Evolutionary conservation across 2,888 invertebrate genomes (phyloP), one percentile per base, ranked within the genome.

Genomic region (Caradrina kadenii): DNA sequence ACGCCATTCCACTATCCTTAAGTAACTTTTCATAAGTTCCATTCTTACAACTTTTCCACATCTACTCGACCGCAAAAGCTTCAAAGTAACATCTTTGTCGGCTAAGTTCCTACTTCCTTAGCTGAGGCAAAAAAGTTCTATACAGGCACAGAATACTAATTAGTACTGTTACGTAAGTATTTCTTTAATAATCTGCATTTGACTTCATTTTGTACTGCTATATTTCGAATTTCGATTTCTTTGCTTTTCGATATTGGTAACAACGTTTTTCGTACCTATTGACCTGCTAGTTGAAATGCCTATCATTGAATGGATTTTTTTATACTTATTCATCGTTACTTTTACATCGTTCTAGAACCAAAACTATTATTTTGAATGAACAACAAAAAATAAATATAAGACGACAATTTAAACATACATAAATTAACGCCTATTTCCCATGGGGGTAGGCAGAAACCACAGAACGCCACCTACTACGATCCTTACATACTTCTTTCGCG

Each of bases 131-230:
- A 79, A 79, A 54, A 22, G 58, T 67, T 59, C n/a, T 26, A 7
- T 31, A 63, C 67, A 22, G 42, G 31, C 21, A 22, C 10, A 60
- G 74, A 76, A 79, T 76, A 73, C 54, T 63, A 73, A 79, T 79
- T 79, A 22, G 26, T 59, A 52, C 39, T 42, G 73, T 75, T 59
- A 66, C 0, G 31, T 35, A 39, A 48, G 19, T 54, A 50, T 63
- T 54, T 35, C 19, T n/a, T 54, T n/a, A 13, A 60, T 42, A 21
- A 11, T 11, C 2, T 55, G n/a, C 39, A 54, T 62, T 13, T 11
- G 10, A n/a, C n/a, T 42, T 68, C 10, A 1, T 53, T 64, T 54
- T 64, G 11, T 35, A 39, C 10, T n/a, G 13, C 6, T 17, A 1
- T 45, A 17, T 45, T 45, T 45, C 15, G 15, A 17, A 45, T 45